Evolutionary conservation across 2,888 invertebrate species (phyloP).

Genomic region (Exocentrus adspersus): DNA sequence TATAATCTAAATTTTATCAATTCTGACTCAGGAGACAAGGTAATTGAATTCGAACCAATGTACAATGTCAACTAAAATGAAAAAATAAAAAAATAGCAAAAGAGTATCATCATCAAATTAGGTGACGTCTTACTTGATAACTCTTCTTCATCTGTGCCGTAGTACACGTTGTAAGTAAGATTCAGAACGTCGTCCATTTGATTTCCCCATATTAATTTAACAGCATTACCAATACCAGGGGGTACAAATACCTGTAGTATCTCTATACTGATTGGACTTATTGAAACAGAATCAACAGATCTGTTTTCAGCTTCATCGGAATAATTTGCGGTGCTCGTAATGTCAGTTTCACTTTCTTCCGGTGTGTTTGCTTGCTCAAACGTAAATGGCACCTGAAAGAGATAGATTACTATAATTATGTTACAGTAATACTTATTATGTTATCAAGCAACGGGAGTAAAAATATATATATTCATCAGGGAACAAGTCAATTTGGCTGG

Average conservation of each 20-base stretch:
- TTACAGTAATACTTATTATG: no score
- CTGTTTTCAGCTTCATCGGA: not conserved
- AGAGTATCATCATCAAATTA: no score
- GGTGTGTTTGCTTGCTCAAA: not conserved
- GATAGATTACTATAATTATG: no score
- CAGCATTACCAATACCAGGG: slow-evolving; percentile 48
- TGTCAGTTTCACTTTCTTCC: not conserved
- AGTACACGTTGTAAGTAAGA: slow-evolving; percentile 51
- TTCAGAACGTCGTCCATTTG: slow-evolving; percentile 41
- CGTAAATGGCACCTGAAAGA: slow-evolving; percentile 5
- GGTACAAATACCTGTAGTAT: slow-evolving; percentile 49
- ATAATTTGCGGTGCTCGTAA: not conserved
- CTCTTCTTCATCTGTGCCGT: slow-evolving; percentile 48
- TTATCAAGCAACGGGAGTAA: no score
- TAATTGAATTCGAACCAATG: not conserved
- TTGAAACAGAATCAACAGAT: not conserved
- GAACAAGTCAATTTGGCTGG: no score
- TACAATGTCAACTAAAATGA: not conserved
- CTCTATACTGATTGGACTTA: slow-evolving; percentile 45
- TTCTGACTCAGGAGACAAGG: not conserved
- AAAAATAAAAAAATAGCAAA: not conserved
- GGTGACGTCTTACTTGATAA: slow-evolving; percentile 50
- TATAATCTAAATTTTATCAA: not conserved
- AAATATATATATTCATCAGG: no score
- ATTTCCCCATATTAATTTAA: slow-evolving; percentile 52